phyloP scores from a whole-genome alignment of 2,888 invertebrate species.

The Pilophorus perplexus region DNA sequence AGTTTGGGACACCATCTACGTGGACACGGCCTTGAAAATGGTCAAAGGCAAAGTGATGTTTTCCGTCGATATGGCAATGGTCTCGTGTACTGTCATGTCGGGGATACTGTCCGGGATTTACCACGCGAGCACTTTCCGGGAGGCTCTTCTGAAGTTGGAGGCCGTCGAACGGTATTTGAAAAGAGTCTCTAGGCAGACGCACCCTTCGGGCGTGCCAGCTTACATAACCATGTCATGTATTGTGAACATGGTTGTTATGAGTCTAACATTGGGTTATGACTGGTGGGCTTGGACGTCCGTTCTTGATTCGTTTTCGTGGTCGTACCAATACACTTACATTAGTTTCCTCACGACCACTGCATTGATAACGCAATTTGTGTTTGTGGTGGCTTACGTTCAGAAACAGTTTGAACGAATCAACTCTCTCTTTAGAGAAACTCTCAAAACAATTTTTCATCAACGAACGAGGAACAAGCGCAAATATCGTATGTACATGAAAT shows the following conservation, averaged over 20 bases:
- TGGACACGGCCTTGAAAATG: background rate
- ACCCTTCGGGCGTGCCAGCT: background rate
- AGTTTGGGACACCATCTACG: background rate
- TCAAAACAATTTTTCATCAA: background rate
- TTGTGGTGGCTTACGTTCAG: slow-evolving; percentile 4
- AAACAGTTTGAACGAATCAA: slow-evolving; percentile 3
- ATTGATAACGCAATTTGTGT: slow-evolving; percentile 20
- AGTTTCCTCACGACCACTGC: background rate
- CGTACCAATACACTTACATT: background rate
- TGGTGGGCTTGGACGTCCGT: background rate
- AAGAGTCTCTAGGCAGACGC: background rate
- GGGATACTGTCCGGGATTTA: background rate
- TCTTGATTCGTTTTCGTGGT: background rate
- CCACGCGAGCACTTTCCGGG: background rate
- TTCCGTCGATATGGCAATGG: background rate
- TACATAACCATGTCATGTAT: background rate
- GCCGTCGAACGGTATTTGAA: background rate
- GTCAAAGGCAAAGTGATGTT: background rate
- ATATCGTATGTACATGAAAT: background rate
- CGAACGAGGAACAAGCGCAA: background rate
- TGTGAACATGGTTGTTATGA: background rate
- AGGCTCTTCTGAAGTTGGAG: background rate
- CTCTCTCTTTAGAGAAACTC: background rate
- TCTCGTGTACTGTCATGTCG: background rate
- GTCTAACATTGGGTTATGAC: slow-evolving; percentile 3